Base-by-base conservation (phyloP, 2,888 invertebrate species). In the Cactoblastis cactorum region DNA sequence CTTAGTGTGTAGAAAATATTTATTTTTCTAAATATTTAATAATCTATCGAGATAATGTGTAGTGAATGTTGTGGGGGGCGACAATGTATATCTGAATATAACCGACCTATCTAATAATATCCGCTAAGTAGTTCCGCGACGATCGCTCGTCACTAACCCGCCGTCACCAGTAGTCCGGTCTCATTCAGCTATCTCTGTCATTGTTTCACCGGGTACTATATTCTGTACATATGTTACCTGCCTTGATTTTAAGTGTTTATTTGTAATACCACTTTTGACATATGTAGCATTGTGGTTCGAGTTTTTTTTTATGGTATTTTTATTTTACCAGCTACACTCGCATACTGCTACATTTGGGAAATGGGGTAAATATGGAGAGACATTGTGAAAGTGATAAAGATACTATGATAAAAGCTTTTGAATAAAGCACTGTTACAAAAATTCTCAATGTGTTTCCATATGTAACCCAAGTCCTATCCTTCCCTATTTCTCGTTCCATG, bases 351-450 rank as follows among this genome's bases (percentile, higher is more conserved):
- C 90, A 90, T 90, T 74, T 90, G 90, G 88, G 90, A 90, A 90
- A 87, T 89, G 90, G 94, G 94, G 92, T 93, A 93, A 90, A 89
- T 90, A 91, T 92, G 92, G 91, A 92, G 91, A 90, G 91, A 92
- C 92, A 92, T 92, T 92, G 92, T 92, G 92, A 92, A 88, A 87
- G 82, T 88, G 88, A 88, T 87, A 86, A 87, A 85, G 84, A 87
- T 85, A 58, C 52, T 58, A 86, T 83, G 87, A 87, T 88, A 91
- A 88, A 71, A 87, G 91, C 91, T 90, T 90, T 87, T 91, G 86
- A 92, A 92, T 92, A 92, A 92, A 92, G 92, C 92, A 90, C 91
- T 91, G 91, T 92, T 90, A 91, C 91, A 80, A 91, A 90, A 91
- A 91, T 91, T 91, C 90, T 90, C 91, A 91, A 92, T 92, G 92